Evolutionary conservation across 2,888 invertebrate genomes (phyloP).

Genomic region (Heterodera filipjevi): DNA sequence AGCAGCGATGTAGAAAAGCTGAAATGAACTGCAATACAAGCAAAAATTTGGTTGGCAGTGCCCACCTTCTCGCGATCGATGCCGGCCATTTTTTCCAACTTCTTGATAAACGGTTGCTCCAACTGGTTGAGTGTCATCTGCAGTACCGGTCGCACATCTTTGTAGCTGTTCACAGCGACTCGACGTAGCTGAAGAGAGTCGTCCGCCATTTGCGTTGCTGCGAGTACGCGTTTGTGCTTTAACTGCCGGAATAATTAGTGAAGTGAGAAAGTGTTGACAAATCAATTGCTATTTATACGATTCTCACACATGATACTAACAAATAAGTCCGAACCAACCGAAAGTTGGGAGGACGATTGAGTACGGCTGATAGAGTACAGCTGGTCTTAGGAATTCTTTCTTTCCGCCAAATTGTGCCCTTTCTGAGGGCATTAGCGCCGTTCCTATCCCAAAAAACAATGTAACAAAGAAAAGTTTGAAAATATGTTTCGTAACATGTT

Average conservation of each 20-base stretch:
- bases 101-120: neutral
- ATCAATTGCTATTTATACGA: no score
- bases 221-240: no score
- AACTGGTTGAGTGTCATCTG: neutral
- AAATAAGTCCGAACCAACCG: no score
- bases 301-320: no score
- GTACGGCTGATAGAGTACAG: no score
- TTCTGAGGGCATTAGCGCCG: neutral
- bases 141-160: neutral
- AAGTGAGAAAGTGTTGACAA: no score
- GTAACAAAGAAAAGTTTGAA: neutral
- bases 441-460: neutral
- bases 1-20: neutral
- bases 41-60: neutral
- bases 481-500: neutral
- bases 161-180: neutral
- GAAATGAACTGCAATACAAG: neutral
- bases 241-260: no score
- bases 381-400: no score
- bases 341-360: no score
- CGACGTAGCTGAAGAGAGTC: neutral
- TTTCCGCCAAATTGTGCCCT: neutral
- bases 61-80: neutral
- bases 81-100: neutral
- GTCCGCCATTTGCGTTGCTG: no score